phyloP scores from a whole-genome alignment of 1,140 invertebrate species.

The Colletes gigas region DNA sequence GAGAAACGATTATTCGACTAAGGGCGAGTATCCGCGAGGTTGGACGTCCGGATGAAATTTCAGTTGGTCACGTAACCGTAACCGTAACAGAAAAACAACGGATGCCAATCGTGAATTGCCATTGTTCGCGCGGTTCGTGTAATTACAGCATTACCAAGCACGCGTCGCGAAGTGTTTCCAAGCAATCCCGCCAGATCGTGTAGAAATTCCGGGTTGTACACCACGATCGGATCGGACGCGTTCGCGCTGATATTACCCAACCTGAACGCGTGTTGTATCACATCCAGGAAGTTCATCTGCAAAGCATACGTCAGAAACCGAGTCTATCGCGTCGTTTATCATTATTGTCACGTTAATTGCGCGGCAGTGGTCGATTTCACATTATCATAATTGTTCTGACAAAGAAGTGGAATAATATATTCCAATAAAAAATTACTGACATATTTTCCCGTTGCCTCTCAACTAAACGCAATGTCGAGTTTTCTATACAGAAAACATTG shows the following conservation, averaged over 20 bases:
- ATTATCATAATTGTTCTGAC: too few relatives aligned
- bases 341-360: neutral
- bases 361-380: too few relatives aligned
- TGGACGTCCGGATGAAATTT: neutral
- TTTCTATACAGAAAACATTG: too few relatives aligned
- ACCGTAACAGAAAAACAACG: neutral
- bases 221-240: conserved; percentile 3
- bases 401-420: too few relatives aligned
- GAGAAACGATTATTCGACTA: too few relatives aligned
- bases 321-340: neutral
- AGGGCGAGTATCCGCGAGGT: too few relatives aligned
- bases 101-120: neutral
- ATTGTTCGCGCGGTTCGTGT: neutral
- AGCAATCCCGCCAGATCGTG: conserved; percentile 15
- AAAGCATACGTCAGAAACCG: neutral
- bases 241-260: conserved; percentile 4
- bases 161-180: conserved; percentile 11
- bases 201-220: conserved; percentile 22
- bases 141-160: conserved; percentile 29
- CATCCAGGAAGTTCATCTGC: conserved; percentile 37
- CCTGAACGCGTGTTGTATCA: neutral
- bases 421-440: too few relatives aligned
- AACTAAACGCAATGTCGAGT: too few relatives aligned
- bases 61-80: neutral
- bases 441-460: too few relatives aligned